A percentile compares a stretch with the other conserved stretches of the same genome.
Evolutionary conservation across 1,140 invertebrate genomes (phyloP).

Genomic region (Anagrus nilaparvatae): DNA sequence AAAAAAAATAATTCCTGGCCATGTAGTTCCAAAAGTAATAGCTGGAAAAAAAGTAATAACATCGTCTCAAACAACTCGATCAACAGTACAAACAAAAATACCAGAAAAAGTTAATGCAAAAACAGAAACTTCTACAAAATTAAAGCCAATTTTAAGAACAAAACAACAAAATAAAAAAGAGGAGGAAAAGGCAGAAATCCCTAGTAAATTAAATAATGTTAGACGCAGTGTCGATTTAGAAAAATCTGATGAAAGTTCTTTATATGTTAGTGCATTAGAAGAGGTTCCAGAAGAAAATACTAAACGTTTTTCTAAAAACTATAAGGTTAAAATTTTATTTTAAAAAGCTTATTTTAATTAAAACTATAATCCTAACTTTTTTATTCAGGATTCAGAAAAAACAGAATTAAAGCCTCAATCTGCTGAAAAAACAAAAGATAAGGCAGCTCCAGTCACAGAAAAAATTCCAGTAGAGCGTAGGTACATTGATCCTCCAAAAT

Average conservation of each 20-base stretch:
- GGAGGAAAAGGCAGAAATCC: slow-evolving; percentile 22
- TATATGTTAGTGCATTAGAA: slow-evolving; percentile 67
- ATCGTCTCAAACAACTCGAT: too few species aligned
- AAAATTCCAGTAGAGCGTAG: slow-evolving; percentile 7
- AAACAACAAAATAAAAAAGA: slow-evolving; percentile 28
- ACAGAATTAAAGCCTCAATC: too few species aligned
- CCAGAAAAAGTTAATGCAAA: slow-evolving; percentile 21
- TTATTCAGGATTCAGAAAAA: slow-evolving; percentile 6
- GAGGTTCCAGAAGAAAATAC: slow-evolving; percentile 41
- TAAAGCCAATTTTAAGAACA: slow-evolving; percentile 20
- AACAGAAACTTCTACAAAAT: slow-evolving; percentile 17
- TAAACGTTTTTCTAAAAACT: slow-evolving; percentile 15
- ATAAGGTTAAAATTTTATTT: background rate
- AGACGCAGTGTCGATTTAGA: slow-evolving; percentile 41
- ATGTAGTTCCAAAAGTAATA: too few species aligned
- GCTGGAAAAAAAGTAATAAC: too few species aligned
- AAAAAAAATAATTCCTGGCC: slow-evolving; percentile 23
- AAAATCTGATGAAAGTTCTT: slow-evolving; percentile 52
- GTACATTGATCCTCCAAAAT: slow-evolving; percentile 17
- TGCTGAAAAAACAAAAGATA: background rate
- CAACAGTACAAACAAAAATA: too few species aligned
- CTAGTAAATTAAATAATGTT: slow-evolving; percentile 21
- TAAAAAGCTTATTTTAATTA: background rate
- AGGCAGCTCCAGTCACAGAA: too few species aligned
- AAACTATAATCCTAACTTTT: background rate